These are phyloP conservation scores for Crax fasciolata DNA, from an alignment of 2,797 vertebrate genomes.

Conservation along the genomic window DNA sequence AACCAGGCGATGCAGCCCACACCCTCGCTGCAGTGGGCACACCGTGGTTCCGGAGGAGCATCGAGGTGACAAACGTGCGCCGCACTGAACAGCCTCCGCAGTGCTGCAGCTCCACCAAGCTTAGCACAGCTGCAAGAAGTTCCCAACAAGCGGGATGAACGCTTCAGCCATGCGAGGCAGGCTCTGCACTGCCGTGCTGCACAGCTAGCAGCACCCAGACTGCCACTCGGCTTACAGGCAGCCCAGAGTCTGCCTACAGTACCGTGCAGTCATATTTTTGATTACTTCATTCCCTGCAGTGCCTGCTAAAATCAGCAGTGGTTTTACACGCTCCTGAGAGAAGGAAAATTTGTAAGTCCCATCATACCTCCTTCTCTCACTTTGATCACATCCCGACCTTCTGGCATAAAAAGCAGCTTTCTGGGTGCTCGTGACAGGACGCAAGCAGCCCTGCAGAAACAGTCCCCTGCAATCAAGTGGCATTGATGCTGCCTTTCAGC, in stretches of 20 bases:
- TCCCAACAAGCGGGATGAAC: neutral
- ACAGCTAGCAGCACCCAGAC: neutral
- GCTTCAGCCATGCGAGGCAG: neutral
- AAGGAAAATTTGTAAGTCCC: neutral
- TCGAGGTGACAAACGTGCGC: no score
- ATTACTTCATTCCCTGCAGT: constrained; percentile 12
- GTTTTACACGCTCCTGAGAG: neutral
- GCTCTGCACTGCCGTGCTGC: fast-evolving
- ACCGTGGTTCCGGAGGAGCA: neutral
- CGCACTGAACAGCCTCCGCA: neutral
- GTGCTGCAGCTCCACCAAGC: neutral
- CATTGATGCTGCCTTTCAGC: fast-evolving
- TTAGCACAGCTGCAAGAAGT: neutral
- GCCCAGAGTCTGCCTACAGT: neutral
- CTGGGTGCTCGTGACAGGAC: neutral
- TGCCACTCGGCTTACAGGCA: neutral
- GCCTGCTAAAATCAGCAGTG: neutral
- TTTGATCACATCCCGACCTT: neutral
- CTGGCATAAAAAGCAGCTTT: neutral
- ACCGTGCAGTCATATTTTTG: neutral
- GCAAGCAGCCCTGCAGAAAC: neutral
- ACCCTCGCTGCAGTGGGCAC: neutral
- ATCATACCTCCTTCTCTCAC: neutral
- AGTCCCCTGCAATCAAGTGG: neutral
- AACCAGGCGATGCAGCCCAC: neutral